Base-by-base conservation (phyloP, 1,140 invertebrate genomes). In the Eubasilissa regina region DNA sequence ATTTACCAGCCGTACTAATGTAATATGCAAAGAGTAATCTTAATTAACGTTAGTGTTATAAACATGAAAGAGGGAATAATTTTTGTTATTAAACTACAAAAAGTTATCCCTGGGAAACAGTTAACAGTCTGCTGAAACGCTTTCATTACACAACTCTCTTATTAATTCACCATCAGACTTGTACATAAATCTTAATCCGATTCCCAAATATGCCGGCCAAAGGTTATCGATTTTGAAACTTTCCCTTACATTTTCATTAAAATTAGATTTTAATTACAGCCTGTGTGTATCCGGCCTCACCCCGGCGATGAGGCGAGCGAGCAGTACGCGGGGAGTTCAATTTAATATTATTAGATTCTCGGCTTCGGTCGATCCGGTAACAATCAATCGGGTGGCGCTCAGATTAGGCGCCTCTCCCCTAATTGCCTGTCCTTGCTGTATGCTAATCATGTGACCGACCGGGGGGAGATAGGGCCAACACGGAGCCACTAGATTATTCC, bases 361-460 rank as follows among this genome's bases (percentile, higher is more conserved):
- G 19, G 68, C 68, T 53, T 53, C n/a, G 47, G 68, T 11, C 48
- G 47, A 73, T 73, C 68, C 68, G 3, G 68, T 53, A 55, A 73
- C 68, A 73, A 73, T 73, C 68, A 73, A 73, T 73, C 68, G 68
- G 51, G 51, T 55, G 68, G 51, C 48, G 12, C 21, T 48, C 51
- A 55, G 68, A 73, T 73, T 53, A 55, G 48, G 47, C 19, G 15
- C 64, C 64, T 47, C 51, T 73, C 47, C 68, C 48, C 68, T 73
- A 51, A 73, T 73, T 73, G 68, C 51, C 64, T 68, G 64, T 73
- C 51, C 68, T 55, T 55, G 51, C 19, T 73, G 68, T 73, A 73
- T 73, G 68, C 68, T 53, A 73, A 73, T 73, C 68, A 55, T 48
- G 68, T 73, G 68, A 55, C 51, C 68, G 68, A 15, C 13, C 43